phyloP scores from a whole-genome alignment of 2,797 vertebrate species.

The Malurus leucopterus region DNA sequence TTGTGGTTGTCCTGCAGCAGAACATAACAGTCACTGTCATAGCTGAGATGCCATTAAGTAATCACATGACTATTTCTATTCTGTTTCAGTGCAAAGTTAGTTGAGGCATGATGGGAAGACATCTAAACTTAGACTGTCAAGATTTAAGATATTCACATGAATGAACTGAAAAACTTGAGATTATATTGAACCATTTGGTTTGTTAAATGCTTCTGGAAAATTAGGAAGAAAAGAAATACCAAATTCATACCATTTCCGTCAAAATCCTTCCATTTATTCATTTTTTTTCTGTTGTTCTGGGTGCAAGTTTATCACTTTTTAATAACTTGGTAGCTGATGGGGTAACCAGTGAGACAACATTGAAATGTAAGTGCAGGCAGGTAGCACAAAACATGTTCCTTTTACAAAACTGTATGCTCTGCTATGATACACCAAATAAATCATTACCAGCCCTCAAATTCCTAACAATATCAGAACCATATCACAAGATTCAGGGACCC shows the following conservation, averaged over 20 bases:
- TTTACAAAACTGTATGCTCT: background rate
- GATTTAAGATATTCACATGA: background rate
- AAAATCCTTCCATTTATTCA: background rate
- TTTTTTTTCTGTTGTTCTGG: background rate
- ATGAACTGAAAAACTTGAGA: background rate
- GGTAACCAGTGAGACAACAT: background rate
- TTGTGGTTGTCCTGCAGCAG: background rate
- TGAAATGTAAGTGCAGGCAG: background rate
- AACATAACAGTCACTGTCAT: background rate
- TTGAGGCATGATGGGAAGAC: background rate
- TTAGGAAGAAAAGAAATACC: background rate
- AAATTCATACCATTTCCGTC: background rate
- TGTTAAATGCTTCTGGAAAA: background rate
- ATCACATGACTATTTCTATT: background rate
- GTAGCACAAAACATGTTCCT: background rate
- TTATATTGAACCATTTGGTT: background rate
- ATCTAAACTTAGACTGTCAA: background rate
- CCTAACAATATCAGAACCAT: background rate
- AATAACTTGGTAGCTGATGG: background rate
- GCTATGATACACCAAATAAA: background rate
- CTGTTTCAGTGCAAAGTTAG: background rate
- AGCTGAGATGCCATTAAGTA: background rate
- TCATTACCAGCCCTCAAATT: background rate
- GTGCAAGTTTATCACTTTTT: background rate
- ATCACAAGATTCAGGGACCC: background rate